Percentiles rank a stretch among this genome's conserved stretches.
Evolutionary conservation across 1,140 invertebrate species (phyloP).

Genomic region (Aphelenchoides fujianensis): DNA sequence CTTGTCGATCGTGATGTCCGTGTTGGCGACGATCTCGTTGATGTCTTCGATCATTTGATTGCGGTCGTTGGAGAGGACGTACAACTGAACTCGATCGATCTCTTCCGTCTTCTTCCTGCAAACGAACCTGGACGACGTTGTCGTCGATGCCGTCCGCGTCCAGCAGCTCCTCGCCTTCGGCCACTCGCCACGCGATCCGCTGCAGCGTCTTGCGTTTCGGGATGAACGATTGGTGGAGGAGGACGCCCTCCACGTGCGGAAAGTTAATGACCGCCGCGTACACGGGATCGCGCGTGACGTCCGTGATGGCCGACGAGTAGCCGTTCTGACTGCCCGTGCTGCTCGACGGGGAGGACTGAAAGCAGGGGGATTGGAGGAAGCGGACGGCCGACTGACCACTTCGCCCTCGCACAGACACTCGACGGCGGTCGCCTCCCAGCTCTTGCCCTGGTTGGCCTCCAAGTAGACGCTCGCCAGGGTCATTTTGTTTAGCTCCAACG

Average conservation of each 20-base stretch:
- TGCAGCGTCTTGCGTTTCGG: slow-evolving; percentile 32
- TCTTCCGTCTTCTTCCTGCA: too few relatives aligned
- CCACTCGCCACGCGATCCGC: slow-evolving; percentile 43
- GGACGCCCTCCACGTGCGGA: slow-evolving; percentile 40
- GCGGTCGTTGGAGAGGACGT: slow-evolving; percentile 26
- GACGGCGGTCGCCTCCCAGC: slow-evolving; percentile 33
- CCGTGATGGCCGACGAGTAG: slow-evolving; percentile 11
- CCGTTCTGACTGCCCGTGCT: slow-evolving; percentile 12
- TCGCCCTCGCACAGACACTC: slow-evolving; percentile 25
- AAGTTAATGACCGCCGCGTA: slow-evolving; percentile 46
- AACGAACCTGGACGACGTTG: slow-evolving; percentile 38
- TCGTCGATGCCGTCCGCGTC: slow-evolving; percentile 46
- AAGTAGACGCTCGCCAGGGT: slow-evolving; percentile 35
- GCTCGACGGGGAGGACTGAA: slow-evolving; percentile 9
- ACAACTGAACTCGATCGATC: too few relatives aligned
- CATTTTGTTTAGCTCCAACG: slow-evolving; percentile 35
- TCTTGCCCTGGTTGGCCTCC: slow-evolving; percentile 36
- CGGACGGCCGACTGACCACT: slow-evolving; percentile 11
- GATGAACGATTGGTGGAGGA: slow-evolving; percentile 43
- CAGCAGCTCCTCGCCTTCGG: slow-evolving; percentile 46
- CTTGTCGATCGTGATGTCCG: slow-evolving; percentile 43
- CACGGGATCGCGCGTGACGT: slow-evolving; percentile 1
- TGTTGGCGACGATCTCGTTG: slow-evolving; percentile 32
- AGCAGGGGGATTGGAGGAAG: slow-evolving; percentile 7
- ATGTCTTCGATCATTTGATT: slow-evolving; percentile 31